Conservation (phyloP, 2,113 vertebrate species). For the Globicephala melas region DNA sequence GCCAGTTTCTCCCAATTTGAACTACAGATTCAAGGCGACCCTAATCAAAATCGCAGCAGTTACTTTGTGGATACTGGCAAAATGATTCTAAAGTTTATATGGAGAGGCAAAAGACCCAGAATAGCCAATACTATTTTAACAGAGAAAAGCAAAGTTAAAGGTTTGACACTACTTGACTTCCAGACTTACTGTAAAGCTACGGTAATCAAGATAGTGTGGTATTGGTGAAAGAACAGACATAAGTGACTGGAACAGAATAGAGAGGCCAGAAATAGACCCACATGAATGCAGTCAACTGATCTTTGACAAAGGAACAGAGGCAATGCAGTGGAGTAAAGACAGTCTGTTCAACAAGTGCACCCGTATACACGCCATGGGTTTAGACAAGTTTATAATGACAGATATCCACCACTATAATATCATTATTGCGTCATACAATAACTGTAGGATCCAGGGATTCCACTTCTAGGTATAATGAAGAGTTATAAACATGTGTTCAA, state of each 20-base stretch:
- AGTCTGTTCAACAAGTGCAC: neutral
- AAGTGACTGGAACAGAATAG: neutral
- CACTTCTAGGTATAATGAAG: neutral
- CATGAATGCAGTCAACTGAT: neutral
- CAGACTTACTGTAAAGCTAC: neutral
- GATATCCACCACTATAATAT: no score
- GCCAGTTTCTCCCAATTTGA: neutral
- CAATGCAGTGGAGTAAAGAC: neutral
- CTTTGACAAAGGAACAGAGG: neutral
- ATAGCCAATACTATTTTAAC: neutral
- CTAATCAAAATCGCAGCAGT: neutral
- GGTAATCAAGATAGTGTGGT: neutral
- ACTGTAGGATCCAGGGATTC: fast-evolving
- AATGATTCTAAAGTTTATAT: neutral
- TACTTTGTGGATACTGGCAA: neutral
- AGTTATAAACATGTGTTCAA: neutral
- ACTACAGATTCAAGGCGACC: neutral
- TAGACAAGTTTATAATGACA: neutral
- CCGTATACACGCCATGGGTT: neutral
- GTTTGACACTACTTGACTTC: neutral
- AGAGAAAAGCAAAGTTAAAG: neutral
- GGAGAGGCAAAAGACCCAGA: neutral
- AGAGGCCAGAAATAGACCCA: neutral
- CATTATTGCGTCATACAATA: neutral
- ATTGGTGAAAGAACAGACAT: neutral